Evolutionary conservation across 1,140 invertebrate genomes (phyloP).

Genomic region (Pseudachorutes palmiensis): DNA sequence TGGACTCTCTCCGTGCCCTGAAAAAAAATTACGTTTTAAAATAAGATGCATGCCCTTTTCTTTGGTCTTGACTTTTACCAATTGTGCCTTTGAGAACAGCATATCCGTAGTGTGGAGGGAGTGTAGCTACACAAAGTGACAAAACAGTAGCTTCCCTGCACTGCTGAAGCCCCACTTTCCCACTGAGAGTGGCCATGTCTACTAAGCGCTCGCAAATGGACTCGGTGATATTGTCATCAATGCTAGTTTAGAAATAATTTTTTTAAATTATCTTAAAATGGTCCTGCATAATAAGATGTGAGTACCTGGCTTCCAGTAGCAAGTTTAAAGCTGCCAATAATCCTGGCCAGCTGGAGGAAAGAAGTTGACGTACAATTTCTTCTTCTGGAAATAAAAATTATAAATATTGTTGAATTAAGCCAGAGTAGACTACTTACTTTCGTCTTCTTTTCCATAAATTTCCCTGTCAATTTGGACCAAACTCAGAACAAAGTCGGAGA

Average conservation of each 20-base stretch:
- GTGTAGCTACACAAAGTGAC: conserved; percentile 82
- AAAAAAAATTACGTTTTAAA: background rate
- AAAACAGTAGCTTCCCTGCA: conserved; percentile 39
- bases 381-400: conserved; percentile 15
- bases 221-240: conserved; percentile 67
- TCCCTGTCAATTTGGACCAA: conserved; percentile 31
- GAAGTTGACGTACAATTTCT: conserved; percentile 53
- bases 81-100: conserved; percentile 60
- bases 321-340: conserved; percentile 81
- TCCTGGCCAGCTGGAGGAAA: conserved; percentile 93
- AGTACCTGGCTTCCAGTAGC: conserved; percentile 78
- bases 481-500: conserved; percentile 37
- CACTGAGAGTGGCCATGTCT: conserved; percentile 35
- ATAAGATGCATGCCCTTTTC: too few species aligned
- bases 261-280: conserved; percentile 5
- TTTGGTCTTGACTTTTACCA: conserved; percentile 17
- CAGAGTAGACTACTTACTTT: conserved; percentile 18
- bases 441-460: conserved; percentile 26
- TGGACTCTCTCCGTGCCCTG: conserved; percentile 36
- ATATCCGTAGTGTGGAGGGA: conserved; percentile 90
- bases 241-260: conserved; percentile 49
- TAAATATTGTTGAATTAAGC: background rate
- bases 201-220: conserved; percentile 37
- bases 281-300: conserved; percentile 1
- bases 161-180: conserved; percentile 28